Conservation (phyloP, 1,140 invertebrate genomes). For the Ceratina australensis region DNA sequence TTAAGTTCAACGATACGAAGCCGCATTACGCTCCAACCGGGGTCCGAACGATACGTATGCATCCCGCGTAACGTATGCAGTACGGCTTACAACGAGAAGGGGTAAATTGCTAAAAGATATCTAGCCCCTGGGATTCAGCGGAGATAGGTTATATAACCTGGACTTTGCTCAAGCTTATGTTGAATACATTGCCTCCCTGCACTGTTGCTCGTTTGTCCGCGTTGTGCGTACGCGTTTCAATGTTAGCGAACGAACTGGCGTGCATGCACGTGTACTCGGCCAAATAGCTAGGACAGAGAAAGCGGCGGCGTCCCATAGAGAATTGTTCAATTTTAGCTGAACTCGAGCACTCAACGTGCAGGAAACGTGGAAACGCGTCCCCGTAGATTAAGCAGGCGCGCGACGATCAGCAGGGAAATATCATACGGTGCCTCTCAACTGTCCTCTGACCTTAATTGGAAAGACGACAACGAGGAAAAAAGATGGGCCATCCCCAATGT, state of each 20-base stretch:
- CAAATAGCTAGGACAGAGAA: slow-evolving; percentile 29
- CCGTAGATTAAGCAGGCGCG: slow-evolving; percentile 47
- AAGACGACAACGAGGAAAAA: slow-evolving; percentile 35
- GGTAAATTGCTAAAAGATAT: slow-evolving; percentile 75
- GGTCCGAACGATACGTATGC: slow-evolving; percentile 44
- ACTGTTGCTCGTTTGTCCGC: slow-evolving; percentile 26
- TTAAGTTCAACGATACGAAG: slow-evolving; percentile 49
- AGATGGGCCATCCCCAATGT: slow-evolving; percentile 16
- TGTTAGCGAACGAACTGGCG: background rate
- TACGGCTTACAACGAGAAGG: slow-evolving; percentile 25
- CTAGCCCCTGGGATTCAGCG: slow-evolving; percentile 59
- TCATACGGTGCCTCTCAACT: slow-evolving; percentile 8
- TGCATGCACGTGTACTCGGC: slow-evolving; percentile 13
- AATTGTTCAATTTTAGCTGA: slow-evolving; percentile 71
- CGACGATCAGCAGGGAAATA: slow-evolving; percentile 33
- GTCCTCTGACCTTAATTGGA: slow-evolving; percentile 52
- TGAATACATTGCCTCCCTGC: slow-evolving; percentile 45
- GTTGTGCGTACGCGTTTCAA: slow-evolving; percentile 6
- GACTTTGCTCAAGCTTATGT: slow-evolving; percentile 57
- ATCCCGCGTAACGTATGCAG: slow-evolving; percentile 47
- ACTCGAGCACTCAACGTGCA: slow-evolving; percentile 19
- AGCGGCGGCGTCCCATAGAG: slow-evolving; percentile 56
- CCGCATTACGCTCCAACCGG: slow-evolving; percentile 34
- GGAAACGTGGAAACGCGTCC: slow-evolving; percentile 46
- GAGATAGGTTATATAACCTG: slow-evolving; percentile 64